Conservation (phyloP, 2,888 invertebrate species). For the Zhuqinia jingwanae region DNA sequence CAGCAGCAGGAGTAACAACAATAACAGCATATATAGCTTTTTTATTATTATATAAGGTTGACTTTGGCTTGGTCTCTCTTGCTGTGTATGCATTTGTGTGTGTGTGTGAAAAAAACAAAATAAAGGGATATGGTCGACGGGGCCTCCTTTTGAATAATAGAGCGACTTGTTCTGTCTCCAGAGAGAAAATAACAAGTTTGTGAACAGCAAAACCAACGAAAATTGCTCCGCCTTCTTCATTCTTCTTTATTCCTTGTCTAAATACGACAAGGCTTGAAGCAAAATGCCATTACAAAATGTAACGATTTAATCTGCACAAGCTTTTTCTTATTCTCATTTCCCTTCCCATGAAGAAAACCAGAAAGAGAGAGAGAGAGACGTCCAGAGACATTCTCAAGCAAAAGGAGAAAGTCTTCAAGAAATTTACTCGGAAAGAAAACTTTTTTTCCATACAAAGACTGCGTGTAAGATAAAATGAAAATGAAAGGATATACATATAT, state of each 20-base stretch:
- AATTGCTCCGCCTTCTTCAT: slow-evolving; percentile 17
- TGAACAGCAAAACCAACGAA: slow-evolving; percentile 13
- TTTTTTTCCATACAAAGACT: not conserved
- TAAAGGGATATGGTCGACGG: not conserved
- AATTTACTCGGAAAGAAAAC: slow-evolving; percentile 51
- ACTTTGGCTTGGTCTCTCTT: not conserved
- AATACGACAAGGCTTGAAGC: too few species aligned
- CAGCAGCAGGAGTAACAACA: too few species aligned
- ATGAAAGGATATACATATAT: too few species aligned
- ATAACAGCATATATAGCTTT: too few species aligned
- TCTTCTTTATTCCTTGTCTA: too few species aligned
- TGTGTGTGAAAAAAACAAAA: too few species aligned
- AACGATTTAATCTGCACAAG: slow-evolving; percentile 66
- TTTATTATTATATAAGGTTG: not conserved
- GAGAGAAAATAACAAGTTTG: slow-evolving; percentile 46
- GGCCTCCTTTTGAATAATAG: slow-evolving; percentile 33
- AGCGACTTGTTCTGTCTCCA: slow-evolving; percentile 26
- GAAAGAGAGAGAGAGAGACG: slow-evolving; percentile 52
- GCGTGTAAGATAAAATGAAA: slow-evolving; percentile 28
- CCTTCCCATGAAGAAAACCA: too few species aligned
- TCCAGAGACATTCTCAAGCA: not conserved
- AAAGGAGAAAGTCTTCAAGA: slow-evolving; percentile 8
- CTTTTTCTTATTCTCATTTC: slow-evolving; percentile 21
- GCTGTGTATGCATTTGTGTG: slow-evolving; percentile 27
- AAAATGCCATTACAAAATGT: slow-evolving; percentile 41